phyloP scores from a whole-genome alignment of 2,113 vertebrate species.

The Acinonyx jubatus region DNA sequence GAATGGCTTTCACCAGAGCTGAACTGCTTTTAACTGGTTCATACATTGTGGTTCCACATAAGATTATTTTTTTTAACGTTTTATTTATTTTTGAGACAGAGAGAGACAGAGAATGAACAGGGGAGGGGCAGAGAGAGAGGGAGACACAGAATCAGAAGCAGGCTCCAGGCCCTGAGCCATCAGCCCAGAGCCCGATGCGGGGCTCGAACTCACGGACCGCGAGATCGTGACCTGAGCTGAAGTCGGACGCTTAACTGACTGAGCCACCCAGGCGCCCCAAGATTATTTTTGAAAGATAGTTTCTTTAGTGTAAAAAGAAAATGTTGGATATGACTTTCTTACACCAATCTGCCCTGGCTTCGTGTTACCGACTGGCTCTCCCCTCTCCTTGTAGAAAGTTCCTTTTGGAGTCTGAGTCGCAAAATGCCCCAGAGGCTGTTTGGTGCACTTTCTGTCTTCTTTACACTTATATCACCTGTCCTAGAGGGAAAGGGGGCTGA shows the following conservation, averaged over 20 bases:
- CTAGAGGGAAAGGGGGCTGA: not conserved
- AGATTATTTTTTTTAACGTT: not conserved
- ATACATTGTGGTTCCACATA: not conserved
- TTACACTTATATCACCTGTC: rapidly evolving
- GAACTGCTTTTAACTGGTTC: not conserved
- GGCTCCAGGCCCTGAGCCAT: no score
- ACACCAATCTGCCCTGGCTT: not conserved
- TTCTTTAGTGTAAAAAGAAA: not conserved
- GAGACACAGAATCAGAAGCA: no score
- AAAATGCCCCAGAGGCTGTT: no score
- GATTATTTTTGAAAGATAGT: not conserved
- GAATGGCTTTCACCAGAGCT: not conserved
- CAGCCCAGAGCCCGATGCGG: no score
- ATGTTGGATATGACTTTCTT: not conserved
- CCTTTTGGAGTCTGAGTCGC: not conserved
- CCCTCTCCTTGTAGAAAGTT: not conserved
- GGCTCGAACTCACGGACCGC: no score
- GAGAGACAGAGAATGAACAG: no score
- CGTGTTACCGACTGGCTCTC: not conserved
- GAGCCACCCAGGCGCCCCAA: no score
- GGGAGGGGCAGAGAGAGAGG: no score
- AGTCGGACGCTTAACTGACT: no score
- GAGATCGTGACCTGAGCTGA: no score
- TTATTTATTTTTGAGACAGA: no score
- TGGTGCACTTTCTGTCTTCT: rapidly evolving